These are phyloP conservation scores for Lasioglossum calceatum DNA, from an alignment of 2,888 invertebrate species.

Conservation along the genomic window DNA sequence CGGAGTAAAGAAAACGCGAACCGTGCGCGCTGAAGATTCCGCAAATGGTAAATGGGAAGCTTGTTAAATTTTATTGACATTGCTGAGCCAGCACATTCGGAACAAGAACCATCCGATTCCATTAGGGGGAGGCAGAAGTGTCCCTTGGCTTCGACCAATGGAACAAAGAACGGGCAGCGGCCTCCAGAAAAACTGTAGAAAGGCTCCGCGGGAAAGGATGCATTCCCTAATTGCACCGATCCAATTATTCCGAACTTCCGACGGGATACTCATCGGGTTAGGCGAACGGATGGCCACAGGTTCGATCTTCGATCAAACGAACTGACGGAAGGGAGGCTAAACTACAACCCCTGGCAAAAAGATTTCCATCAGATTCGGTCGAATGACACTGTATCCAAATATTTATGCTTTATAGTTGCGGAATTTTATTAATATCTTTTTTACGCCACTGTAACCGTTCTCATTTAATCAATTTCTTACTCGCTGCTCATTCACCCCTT, in stretches of 20 bases:
- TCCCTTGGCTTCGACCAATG: slow-evolving; percentile 51
- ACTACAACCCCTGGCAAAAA: neutral
- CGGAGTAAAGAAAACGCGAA: slow-evolving; percentile 60
- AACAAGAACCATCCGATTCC: slow-evolving; percentile 75
- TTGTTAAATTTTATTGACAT: slow-evolving; percentile 81
- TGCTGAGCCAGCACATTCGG: slow-evolving; percentile 71
- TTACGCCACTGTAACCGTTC: too few species aligned
- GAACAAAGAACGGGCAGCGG: slow-evolving; percentile 58
- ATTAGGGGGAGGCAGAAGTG: slow-evolving; percentile 67
- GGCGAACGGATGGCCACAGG: neutral
- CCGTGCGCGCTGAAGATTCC: slow-evolving; percentile 70
- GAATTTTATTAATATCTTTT: too few species aligned
- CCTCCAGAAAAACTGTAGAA: slow-evolving; percentile 61
- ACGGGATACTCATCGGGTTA: slow-evolving; percentile 45
- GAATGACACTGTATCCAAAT: neutral
- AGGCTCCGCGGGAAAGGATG: slow-evolving; percentile 55
- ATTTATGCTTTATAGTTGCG: too few species aligned
- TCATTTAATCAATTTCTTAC: too few species aligned
- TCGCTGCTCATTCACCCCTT: too few species aligned
- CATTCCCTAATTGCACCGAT: slow-evolving; percentile 73
- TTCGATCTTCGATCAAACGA: slow-evolving; percentile 18
- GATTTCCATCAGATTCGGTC: neutral
- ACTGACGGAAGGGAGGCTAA: neutral
- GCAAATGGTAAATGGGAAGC: slow-evolving; percentile 79
- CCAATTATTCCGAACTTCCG: slow-evolving; percentile 75